These are phyloP conservation scores for Mongoloraphidia duomilia DNA, from an alignment of 2,888 invertebrate genomes.

Conservation along the genomic window DNA sequence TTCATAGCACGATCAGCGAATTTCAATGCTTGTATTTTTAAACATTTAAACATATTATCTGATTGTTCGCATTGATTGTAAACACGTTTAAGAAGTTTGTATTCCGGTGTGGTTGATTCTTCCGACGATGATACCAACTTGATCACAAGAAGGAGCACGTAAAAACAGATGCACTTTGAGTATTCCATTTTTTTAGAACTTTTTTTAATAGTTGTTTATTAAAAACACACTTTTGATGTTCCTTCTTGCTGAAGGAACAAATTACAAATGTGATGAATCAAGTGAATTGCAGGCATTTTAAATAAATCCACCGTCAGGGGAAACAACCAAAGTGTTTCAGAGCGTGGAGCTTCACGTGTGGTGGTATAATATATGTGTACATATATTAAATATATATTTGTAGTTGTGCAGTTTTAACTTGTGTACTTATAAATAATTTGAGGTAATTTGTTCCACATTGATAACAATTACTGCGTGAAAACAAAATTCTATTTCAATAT, in stretches of 20 bases:
- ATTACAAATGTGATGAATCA: no score
- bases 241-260: no score
- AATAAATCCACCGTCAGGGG: no score
- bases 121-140: not conserved
- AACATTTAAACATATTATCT: conserved; percentile 50
- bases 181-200: no score
- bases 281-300: no score
- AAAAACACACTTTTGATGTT: no score
- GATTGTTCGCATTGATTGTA: conserved; percentile 47
- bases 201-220: no score
- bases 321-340: conserved; percentile 4
- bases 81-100: conserved; percentile 37
- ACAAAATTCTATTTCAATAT: not conserved
- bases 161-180: no score
- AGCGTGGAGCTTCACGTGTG: conserved; percentile 5
- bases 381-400: no score
- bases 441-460: conserved; percentile 11
- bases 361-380: no score
- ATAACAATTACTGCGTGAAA: not conserved
- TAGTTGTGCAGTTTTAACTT: no score
- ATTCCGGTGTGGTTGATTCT: conserved; percentile 27
- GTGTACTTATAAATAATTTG: conserved; percentile 3
- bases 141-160: no score
- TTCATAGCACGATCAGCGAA: conserved; percentile 48
- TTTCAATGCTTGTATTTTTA: conserved; percentile 54